A percentile compares a stretch with the other conserved stretches of the same genome.
Conservation (phyloP, 2,797 vertebrate genomes). For the Eleutherodactylus coqui region DNA sequence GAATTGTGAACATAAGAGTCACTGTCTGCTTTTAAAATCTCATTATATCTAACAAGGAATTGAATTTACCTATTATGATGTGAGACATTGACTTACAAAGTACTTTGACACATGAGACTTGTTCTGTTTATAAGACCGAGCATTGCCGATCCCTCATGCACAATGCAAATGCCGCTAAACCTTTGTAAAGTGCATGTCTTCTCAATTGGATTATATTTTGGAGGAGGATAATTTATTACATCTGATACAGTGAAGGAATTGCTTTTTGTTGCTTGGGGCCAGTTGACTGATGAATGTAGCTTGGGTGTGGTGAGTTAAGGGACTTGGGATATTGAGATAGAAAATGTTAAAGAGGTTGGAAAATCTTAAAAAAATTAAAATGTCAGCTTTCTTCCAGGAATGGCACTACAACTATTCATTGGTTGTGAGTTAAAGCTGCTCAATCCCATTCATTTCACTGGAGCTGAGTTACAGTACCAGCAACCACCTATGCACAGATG, state of each 20-base stretch:
- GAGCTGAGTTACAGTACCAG: too few species aligned
- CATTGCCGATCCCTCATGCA: background rate
- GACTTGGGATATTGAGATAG: background rate
- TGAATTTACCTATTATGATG: conserved; percentile 47
- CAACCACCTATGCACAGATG: too few species aligned
- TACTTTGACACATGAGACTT: conserved; percentile 42
- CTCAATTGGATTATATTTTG: background rate
- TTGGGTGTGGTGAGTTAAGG: background rate
- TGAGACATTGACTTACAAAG: conserved; percentile 41
- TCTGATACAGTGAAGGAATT: background rate
- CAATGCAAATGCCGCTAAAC: conserved; percentile 14
- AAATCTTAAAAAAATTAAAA: background rate
- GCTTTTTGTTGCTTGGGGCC: background rate
- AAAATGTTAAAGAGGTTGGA: background rate
- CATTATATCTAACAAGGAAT: conserved; percentile 56
- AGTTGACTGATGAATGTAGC: background rate
- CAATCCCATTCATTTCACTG: too few species aligned
- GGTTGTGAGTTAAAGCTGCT: too few species aligned
- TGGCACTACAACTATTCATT: background rate
- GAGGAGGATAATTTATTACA: background rate
- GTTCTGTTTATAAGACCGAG: conserved; percentile 34
- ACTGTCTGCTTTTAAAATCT: conserved; percentile 51
- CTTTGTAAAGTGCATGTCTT: conserved; percentile 31
- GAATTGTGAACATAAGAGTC: conserved; percentile 48
- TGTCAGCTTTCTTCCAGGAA: background rate